Conservation (phyloP, 2,797 vertebrate genomes). For the Danio albolineatus region DNA sequence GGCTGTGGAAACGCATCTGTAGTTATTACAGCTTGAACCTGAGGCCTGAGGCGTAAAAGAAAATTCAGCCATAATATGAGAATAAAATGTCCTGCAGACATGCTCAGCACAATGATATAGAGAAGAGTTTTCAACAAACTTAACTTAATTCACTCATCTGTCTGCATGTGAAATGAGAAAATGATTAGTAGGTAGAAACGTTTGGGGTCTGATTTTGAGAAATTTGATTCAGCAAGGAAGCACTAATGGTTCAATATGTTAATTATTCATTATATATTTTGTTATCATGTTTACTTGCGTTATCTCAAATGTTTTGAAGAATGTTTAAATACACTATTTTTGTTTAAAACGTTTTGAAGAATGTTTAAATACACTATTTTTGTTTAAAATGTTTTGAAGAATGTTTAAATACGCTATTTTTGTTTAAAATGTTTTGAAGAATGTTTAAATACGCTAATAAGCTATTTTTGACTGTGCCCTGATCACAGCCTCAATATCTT, state of each 20-base stretch:
- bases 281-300: no score
- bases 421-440: no score
- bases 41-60: background rate
- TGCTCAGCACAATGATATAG: background rate
- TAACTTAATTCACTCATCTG: background rate
- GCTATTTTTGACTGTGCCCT: no score
- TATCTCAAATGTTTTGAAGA: no score
- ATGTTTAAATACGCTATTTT: no score
- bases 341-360: no score
- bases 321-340: no score
- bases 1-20: conserved; percentile 17
- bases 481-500: no score
- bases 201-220: background rate
- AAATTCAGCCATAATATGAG: background rate
- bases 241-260: background rate
- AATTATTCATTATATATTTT: no score
- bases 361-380: no score
- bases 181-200: background rate
- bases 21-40: conserved; percentile 29
- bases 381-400: no score
- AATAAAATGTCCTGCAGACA: background rate
- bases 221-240: background rate
- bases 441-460: no score
- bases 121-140: background rate
- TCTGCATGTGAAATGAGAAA: background rate